These are phyloP conservation scores for Hipparchia semele DNA, from an alignment of 2,888 invertebrate species.

Conservation along the genomic window DNA sequence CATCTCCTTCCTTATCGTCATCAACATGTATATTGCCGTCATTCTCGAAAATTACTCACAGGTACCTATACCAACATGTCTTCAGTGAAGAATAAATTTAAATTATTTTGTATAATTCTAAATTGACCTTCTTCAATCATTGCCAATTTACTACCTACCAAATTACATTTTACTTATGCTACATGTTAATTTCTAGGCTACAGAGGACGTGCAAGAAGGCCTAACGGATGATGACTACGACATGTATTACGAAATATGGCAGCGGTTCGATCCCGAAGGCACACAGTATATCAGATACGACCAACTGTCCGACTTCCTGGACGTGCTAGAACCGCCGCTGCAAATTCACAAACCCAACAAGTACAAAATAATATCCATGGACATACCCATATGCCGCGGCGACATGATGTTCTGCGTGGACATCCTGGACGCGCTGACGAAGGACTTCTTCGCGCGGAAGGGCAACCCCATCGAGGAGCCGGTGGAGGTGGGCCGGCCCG, in stretches of 20 bases:
- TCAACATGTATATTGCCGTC: slow-evolving; percentile 99
- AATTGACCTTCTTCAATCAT: too few species aligned
- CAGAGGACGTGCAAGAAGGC: slow-evolving; percentile 96
- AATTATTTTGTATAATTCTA: too few species aligned
- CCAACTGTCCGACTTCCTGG: slow-evolving; percentile 96
- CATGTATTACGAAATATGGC: slow-evolving; percentile 99
- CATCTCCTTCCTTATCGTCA: slow-evolving; percentile 98
- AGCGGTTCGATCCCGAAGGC: slow-evolving; percentile 98
- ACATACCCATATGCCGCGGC: slow-evolving; percentile 98
- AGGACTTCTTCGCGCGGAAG: slow-evolving; percentile 98
- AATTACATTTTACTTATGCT: slow-evolving; percentile 35
- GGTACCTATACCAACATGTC: slow-evolving; percentile 50
- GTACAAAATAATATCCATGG: slow-evolving; percentile 99
- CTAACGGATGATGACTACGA: slow-evolving; percentile 99
- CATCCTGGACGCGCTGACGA: slow-evolving; percentile 98
- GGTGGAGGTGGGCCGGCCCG: slow-evolving; percentile 93
- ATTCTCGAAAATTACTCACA: slow-evolving; percentile 99
- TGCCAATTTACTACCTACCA: not conserved
- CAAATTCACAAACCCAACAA: slow-evolving; percentile 99
- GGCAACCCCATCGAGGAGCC: slow-evolving; percentile 97
- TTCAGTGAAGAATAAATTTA: not conserved
- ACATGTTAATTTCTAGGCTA: slow-evolving; percentile 82
- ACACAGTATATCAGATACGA: slow-evolving; percentile 98
- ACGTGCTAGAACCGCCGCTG: slow-evolving; percentile 97
- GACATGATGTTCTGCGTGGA: slow-evolving; percentile 99